Evolutionary conservation across 2,797 vertebrate species (phyloP), one percentile per base, ranked within the genome.

Genomic region (Heterohyrax brucei): DNA sequence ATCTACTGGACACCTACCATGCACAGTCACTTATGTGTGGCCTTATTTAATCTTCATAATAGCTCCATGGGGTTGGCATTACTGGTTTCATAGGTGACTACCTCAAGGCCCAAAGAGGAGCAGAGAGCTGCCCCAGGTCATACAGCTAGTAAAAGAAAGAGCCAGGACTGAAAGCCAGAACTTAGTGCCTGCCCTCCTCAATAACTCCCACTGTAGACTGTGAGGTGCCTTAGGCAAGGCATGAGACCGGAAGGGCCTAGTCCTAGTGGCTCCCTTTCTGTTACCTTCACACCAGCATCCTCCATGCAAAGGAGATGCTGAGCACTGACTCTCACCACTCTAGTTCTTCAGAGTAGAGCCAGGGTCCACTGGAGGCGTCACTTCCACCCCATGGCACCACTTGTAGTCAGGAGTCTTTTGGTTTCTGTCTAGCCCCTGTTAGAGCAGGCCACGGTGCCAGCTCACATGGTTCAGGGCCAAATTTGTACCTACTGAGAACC

Each of bases 21-120:
- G 56, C 18, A 68, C 5, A 95, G 62, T 79, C 56, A 78, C 0
- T n/a, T 12, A 9, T n/a, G 6, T 79, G 72, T 66, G 84, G 59
- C 73, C 72, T 95, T 82, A 59, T 81, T 93, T 93, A 83, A 87
- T 81, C 48, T 85, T 93, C 33, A 66, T 48, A 88, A 33, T 24
- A 87, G 39, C 26, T 77, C 9, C n/a, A 1, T 64, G 24, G 30
- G 14, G 26, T 89, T 28, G 30, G 12, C 13, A 78, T 21, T 77
- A 19, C n/a, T 7, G 1, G 2, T 62, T 80, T 72, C 95, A 62
- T 56, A 39, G 30, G 77, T 77, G 30, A 87, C 16, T 46, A 94
- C 68, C 18, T 10, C 62, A 59, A 83, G 28, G 19, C 33, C 46
- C 39, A 88, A 14, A 73, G 30, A 90, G 19, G 53, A 78, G 28